Evolutionary conservation across 1,140 invertebrate genomes (phyloP), one percentile per base, ranked within the genome.

Genomic region (Neodiprion fabricii): DNA sequence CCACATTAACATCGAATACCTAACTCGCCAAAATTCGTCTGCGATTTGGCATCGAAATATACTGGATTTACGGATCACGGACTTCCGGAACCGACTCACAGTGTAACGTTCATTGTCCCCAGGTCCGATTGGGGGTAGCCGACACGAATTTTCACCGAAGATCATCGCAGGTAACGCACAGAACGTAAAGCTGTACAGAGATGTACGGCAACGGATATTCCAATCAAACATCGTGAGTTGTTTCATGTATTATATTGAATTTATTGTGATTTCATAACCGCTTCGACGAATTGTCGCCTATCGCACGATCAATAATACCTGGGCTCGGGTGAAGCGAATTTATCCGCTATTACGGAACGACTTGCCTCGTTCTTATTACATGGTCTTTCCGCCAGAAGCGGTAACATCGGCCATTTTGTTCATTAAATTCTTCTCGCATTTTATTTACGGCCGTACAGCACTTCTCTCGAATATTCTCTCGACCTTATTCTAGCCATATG

Each of bases 191-290:
- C 72, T 78, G 70, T 77, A 72, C 78, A 1, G 72, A 76, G 66
- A 88, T 87, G 87, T 87, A 87, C 75, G 85, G 71, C 77, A 86
- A 85, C 80, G 82, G 81, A 78, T 87, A 86, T 80, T 79, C 84
- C 76, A 84, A 85, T 83, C 85, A 86, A 80, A 84, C 80, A 74
- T 84, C 83, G 87, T 88, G 76, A 81, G 85, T 85, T 7, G 67
- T 65, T 11, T 21, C 4, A n/a, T 3, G 7, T 14, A 48, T 47
- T 65, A 28, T 21, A 48, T 28, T 65, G 65, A 49, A 77, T 70
- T 28, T 74, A 67, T 14, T 40, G 28, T 40, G 28, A 40, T 40
- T 40, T 40, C 28, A 5, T 40, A 40, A 40, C 28, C 1, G 2
- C 28, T 40, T 40, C 28, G 28, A 40, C 2, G 28, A 40, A 40